phyloP scores from a whole-genome alignment of 2,888 invertebrate species.

The Tetranychus piercei region DNA sequence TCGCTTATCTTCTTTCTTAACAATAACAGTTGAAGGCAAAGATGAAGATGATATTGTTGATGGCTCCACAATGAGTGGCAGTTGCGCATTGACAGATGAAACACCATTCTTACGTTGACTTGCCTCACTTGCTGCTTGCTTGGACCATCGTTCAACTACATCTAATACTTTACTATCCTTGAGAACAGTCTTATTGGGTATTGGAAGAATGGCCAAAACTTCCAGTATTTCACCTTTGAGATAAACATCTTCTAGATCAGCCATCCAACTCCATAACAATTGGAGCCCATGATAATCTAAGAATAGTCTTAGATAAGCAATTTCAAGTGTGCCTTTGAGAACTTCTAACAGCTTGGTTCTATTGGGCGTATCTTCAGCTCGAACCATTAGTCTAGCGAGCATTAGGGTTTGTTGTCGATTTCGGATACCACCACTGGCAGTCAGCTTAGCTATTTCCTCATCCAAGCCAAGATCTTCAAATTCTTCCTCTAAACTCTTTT shows the following conservation, averaged over 20 bases:
- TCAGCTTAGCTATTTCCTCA: slow-evolving; percentile 65
- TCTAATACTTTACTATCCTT: slow-evolving; percentile 74
- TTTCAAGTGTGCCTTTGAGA: slow-evolving; percentile 42
- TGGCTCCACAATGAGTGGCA: slow-evolving; percentile 2
- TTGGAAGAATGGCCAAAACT: slow-evolving; percentile 64
- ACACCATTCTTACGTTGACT: background rate
- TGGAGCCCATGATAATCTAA: slow-evolving; percentile 67
- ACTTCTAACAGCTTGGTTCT: slow-evolving; percentile 51
- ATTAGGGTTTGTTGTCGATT: slow-evolving; percentile 75
- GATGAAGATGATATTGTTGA: background rate
- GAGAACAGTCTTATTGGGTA: slow-evolving; percentile 77
- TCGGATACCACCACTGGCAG: slow-evolving; percentile 53
- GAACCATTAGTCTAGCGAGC: slow-evolving; percentile 72
- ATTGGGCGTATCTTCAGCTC: slow-evolving; percentile 62
- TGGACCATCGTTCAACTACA: slow-evolving; percentile 60
- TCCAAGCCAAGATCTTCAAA: slow-evolving; percentile 41
- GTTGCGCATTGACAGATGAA: slow-evolving; percentile 3
- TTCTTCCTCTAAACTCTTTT: slow-evolving; percentile 32
- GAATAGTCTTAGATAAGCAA: slow-evolving; percentile 45
- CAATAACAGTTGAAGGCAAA: slow-evolving; percentile 15
- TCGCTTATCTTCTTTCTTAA: slow-evolving; percentile 21
- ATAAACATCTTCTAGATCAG: slow-evolving; percentile 39
- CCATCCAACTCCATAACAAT: slow-evolving; percentile 80
- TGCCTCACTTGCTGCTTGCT: slow-evolving; percentile 2
- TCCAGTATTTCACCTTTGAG: slow-evolving; percentile 46